Conservation (phyloP, 2,113 vertebrate genomes). For the Gorilla gorilla region DNA sequence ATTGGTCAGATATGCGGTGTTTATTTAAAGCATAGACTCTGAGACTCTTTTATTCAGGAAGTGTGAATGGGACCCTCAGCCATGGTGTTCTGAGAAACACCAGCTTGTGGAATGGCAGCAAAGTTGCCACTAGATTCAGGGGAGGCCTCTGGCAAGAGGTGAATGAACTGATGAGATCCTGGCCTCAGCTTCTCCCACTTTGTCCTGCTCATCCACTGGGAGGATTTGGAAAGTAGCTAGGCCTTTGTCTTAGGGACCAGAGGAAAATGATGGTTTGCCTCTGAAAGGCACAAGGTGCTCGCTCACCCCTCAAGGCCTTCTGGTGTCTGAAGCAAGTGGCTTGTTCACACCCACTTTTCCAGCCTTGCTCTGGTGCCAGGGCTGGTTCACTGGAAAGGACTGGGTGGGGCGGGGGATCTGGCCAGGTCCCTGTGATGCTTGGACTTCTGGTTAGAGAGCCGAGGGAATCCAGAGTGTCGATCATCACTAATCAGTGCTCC, state of each 20-base stretch:
- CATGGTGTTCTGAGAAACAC: background rate
- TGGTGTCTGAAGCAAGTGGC: background rate
- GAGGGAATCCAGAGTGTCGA: background rate
- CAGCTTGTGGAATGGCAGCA: background rate
- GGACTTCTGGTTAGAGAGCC: background rate
- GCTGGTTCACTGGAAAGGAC: background rate
- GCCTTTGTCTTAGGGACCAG: background rate
- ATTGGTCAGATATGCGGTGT: background rate
- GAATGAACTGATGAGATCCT: background rate
- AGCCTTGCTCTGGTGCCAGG: background rate
- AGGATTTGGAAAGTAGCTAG: background rate
- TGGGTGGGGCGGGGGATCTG: background rate
- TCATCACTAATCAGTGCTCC: background rate
- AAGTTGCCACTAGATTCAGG: background rate
- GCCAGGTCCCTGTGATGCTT: background rate
- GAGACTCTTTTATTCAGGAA: background rate
- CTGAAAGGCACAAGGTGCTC: rapidly evolving
- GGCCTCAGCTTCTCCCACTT: background rate
- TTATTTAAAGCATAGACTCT: background rate
- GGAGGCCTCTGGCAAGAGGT: background rate
- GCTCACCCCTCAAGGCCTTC: background rate
- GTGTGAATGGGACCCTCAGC: background rate
- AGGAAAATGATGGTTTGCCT: background rate
- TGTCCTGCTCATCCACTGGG: background rate
- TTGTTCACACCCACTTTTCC: background rate